Evolutionary conservation across 2,797 vertebrate genomes (phyloP).

Genomic region (Zenarchopterus dispar): DNA sequence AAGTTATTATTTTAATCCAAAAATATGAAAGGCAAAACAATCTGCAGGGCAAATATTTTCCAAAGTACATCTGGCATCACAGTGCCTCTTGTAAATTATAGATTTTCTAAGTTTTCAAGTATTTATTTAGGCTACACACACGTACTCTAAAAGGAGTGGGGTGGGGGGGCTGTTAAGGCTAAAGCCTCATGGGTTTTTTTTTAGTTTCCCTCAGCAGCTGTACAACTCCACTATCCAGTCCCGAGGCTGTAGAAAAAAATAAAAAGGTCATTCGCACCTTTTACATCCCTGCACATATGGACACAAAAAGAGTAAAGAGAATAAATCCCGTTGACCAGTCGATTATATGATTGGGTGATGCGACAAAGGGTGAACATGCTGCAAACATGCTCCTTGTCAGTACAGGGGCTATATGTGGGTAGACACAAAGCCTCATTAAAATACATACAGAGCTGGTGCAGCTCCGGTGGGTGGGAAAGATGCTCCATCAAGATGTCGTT

Average conservation of each 20-base stretch:
- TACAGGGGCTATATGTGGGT: slow-evolving; percentile 75
- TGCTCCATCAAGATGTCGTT: slow-evolving; percentile 88
- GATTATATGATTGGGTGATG: slow-evolving; percentile 76
- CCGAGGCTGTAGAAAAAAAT: slow-evolving; percentile 35
- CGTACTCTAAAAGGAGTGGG: too few species aligned
- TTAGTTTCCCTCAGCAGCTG: slow-evolving; percentile 59
- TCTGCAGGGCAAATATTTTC: slow-evolving; percentile 65
- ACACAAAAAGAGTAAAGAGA: slow-evolving; percentile 55
- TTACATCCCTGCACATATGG: slow-evolving; percentile 68
- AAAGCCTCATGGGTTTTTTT: slow-evolving; percentile 38
- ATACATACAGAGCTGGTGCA: slow-evolving; percentile 81
- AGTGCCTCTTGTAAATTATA: slow-evolving; percentile 57
- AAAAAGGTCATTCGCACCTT: slow-evolving; percentile 64
- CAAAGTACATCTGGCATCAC: slow-evolving; percentile 40
- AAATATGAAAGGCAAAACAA: slow-evolving; percentile 70
- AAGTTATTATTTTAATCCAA: slow-evolving; percentile 68
- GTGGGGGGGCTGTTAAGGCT: slow-evolving; percentile 39
- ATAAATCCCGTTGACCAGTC: slow-evolving; percentile 72
- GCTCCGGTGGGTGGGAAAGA: slow-evolving; percentile 85
- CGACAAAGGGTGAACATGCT: slow-evolving; percentile 80
- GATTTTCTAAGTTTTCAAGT: slow-evolving; percentile 62
- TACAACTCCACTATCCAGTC: slow-evolving; percentile 43
- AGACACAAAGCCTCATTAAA: slow-evolving; percentile 87
- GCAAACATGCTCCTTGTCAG: slow-evolving; percentile 81
- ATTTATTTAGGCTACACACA: slow-evolving; percentile 26